These are phyloP conservation scores for Drosophila acutilabella DNA, from an alignment of 2,888 invertebrate species.

Conservation along the genomic window DNA sequence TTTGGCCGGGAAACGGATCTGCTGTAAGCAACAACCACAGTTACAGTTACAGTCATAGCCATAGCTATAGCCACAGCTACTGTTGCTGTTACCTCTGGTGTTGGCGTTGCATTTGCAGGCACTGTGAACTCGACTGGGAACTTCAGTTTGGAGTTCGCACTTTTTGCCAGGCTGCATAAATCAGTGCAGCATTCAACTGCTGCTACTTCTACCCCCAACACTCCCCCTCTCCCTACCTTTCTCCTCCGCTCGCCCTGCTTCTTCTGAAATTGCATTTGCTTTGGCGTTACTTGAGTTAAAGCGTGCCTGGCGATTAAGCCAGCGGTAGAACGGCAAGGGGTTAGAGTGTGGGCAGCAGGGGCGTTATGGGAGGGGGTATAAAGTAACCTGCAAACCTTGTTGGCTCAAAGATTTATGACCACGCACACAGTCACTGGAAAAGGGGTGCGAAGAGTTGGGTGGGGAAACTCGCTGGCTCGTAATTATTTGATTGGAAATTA, in stretches of 20 bases:
- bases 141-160: conserved; percentile 61
- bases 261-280: conserved; percentile 64
- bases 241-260: background rate
- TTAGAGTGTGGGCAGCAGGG: conserved; percentile 1
- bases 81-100: conserved; percentile 19
- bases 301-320: conserved; percentile 56
- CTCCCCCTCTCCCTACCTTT: conserved; percentile 11
- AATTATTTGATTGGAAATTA: conserved; percentile 75
- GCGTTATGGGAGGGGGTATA: too few relatives aligned
- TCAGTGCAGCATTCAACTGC: conserved; percentile 57
- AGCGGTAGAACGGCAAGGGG: background rate
- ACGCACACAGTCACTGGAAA: conserved; percentile 50
- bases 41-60: background rate
- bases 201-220: background rate
- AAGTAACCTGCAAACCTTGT: conserved; percentile 45
- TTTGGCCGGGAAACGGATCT: conserved; percentile 47
- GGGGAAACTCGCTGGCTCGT: conserved; percentile 53
- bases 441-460: conserved; percentile 14
- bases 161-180: conserved; percentile 68
- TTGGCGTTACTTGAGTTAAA: conserved; percentile 64
- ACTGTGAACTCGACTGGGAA: conserved; percentile 38
- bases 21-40: conserved; percentile 36
- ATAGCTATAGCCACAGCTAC: background rate
- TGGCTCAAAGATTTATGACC: conserved; percentile 63
- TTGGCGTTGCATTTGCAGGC: background rate